Evolutionary conservation across 2,888 invertebrate species (phyloP).

Genomic region (Eretmocerus hayati): DNA sequence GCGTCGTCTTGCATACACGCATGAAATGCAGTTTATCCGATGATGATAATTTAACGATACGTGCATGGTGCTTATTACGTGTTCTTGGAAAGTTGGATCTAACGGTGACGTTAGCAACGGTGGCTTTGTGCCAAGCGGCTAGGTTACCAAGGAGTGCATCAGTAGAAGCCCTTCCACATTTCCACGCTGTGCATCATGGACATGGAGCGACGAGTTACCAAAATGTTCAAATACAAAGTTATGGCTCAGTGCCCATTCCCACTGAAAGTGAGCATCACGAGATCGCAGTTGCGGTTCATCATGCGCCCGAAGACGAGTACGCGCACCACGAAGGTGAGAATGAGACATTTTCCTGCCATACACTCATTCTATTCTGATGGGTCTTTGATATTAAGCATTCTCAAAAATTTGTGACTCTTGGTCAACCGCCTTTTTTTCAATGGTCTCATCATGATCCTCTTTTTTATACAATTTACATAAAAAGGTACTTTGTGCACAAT

Average conservation of each 20-base stretch:
- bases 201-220: constrained; percentile 41
- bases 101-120: constrained; percentile 15
- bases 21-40: too few relatives aligned
- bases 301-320: not conserved
- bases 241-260: constrained; percentile 30
- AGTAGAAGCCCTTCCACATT: constrained; percentile 20
- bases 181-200: constrained; percentile 34
- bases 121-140: constrained; percentile 29
- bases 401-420: too few relatives aligned
- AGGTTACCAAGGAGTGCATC: constrained; percentile 27
- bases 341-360: too few relatives aligned
- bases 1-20: not conserved
- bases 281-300: constrained; percentile 2
- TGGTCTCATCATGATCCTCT: too few relatives aligned
- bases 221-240: constrained; percentile 35
- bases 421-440: too few relatives aligned
- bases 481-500: too few relatives aligned
- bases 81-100: constrained; percentile 28
- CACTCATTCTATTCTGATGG: too few relatives aligned
- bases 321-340: not conserved
- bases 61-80: not conserved
- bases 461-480: too few relatives aligned
- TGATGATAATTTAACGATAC: not conserved
- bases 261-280: constrained; percentile 16
- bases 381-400: too few relatives aligned